Evolutionary conservation across 2,113 vertebrate species (phyloP), one percentile per base, ranked within the genome.

Genomic region (Albula goreensis): DNA sequence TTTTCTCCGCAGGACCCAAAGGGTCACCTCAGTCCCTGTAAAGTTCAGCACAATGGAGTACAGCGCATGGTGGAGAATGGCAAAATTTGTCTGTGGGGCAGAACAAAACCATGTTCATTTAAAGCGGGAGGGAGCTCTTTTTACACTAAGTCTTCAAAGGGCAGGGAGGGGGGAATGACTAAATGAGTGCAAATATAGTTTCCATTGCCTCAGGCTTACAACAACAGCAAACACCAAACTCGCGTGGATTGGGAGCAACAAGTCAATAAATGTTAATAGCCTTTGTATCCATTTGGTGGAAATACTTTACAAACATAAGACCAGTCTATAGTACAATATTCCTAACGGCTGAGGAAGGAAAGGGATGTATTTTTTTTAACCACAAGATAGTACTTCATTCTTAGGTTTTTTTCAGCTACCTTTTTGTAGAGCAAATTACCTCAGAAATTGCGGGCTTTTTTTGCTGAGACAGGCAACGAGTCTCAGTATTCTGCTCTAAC

Each of bases 381-480:
- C 8, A 70, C 7, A 4, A 66, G 60, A n/a, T 2, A 41, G 78
- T 13, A 50, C 79, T 85, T 85, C 2, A 41, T 25, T 66, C 12
- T 66, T 9, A 5, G 6, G 51, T 13, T 13, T 80, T 60, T 41
- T 41, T 41, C 31, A 41, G 31, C 50, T 19, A 91, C 89, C 88
- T 91, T 92, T 82, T 85, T 85, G 50, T 52, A 83, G 87, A 78
- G 88, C 78, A 84, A 84, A 85, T 88, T 85, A 82, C 85, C 86
- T 74, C 52, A 50, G 80, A 25, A 51, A 63, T 70, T 83, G 41
- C 56, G n/a, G 82, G 48, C 83, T 60, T 60, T n/a, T 86, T 86
- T 82, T 86, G 60, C 87, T 80, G 85, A 70, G 50, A 74, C 60
- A 41, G 83, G 19, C 78, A 8, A 50, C n/a, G 77, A 57, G 51